Percentiles rank a stretch among this genome's conserved stretches.
These are phyloP conservation scores for Ambastaia sidthimunki DNA, from an alignment of 2,797 vertebrate species.

Conservation along the genomic window DNA sequence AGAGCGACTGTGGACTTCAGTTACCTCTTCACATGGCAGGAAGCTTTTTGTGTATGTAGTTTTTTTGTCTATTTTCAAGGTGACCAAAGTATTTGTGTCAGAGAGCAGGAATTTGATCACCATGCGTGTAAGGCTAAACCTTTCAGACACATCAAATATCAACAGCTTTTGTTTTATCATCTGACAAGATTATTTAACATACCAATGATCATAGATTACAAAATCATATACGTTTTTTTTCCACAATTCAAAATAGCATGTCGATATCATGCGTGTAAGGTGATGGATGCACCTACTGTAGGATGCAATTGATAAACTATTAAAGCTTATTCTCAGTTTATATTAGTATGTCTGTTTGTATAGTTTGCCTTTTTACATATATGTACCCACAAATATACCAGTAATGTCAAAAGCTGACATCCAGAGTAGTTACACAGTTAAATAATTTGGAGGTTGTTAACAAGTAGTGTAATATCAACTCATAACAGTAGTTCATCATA, in stretches of 20 bases:
- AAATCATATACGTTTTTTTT: conserved; percentile 22
- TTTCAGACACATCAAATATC: neutral
- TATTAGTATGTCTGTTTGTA: neutral
- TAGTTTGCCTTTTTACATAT: neutral
- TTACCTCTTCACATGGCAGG: neutral
- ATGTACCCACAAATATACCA: neutral
- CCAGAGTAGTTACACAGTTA: neutral
- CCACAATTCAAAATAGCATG: neutral
- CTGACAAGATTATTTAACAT: conserved; percentile 9
- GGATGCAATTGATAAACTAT: conserved; percentile 12
- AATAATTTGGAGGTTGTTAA: neutral
- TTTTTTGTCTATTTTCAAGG: neutral
- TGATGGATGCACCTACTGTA: neutral
- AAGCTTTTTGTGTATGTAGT: neutral
- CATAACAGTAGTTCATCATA: neutral
- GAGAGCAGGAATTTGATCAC: neutral
- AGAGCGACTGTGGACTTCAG: neutral
- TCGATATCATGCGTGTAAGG: neutral
- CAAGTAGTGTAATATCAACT: neutral
- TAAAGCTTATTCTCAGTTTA: conserved; percentile 10
- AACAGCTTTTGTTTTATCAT: neutral
- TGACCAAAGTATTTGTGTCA: conserved; percentile 5
- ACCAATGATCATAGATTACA: neutral
- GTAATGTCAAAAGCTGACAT: neutral
- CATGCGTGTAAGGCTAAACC: neutral